Conservation (phyloP, 2,113 vertebrate genomes). For the Collichthys lucidus region DNA sequence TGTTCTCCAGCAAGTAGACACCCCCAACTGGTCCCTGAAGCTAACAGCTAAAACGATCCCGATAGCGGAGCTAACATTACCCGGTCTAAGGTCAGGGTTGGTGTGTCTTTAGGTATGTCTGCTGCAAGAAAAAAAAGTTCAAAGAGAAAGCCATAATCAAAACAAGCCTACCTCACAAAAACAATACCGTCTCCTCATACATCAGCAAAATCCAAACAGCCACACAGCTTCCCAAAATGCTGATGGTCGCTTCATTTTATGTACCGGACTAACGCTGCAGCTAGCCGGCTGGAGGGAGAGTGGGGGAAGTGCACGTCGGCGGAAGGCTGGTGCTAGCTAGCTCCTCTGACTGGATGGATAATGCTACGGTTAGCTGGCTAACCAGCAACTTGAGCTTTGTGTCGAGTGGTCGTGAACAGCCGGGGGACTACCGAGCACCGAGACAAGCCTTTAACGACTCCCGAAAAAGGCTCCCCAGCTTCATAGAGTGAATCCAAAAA, state of each 20-base stretch:
- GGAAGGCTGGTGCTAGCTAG: constrained; percentile 73
- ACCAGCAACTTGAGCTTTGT: constrained; percentile 42
- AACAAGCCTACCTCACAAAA: constrained; percentile 81
- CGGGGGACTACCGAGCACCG: constrained; percentile 21
- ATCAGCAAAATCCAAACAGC: constrained; percentile 82
- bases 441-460: constrained; percentile 21
- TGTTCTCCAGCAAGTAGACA: constrained; percentile 75
- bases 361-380: constrained; percentile 50
- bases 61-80: constrained; percentile 70
- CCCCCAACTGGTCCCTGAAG: constrained; percentile 49
- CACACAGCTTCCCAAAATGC: constrained; percentile 76
- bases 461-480: constrained; percentile 9
- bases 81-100: constrained; percentile 82
- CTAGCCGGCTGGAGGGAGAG: constrained; percentile 81
- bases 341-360: constrained; percentile 51
- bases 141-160: constrained; percentile 28
- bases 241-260: constrained; percentile 83
- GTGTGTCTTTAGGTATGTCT: constrained; percentile 54
- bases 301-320: constrained; percentile 84
- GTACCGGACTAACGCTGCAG: constrained; percentile 80
- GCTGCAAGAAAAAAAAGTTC: constrained; percentile 44
- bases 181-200: constrained; percentile 78
- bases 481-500: constrained; percentile 9
- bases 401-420: constrained; percentile 22
- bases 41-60: constrained; percentile 70